phyloP scores from a whole-genome alignment of 2,888 invertebrate genomes.

The Oscheius sp. region DNA sequence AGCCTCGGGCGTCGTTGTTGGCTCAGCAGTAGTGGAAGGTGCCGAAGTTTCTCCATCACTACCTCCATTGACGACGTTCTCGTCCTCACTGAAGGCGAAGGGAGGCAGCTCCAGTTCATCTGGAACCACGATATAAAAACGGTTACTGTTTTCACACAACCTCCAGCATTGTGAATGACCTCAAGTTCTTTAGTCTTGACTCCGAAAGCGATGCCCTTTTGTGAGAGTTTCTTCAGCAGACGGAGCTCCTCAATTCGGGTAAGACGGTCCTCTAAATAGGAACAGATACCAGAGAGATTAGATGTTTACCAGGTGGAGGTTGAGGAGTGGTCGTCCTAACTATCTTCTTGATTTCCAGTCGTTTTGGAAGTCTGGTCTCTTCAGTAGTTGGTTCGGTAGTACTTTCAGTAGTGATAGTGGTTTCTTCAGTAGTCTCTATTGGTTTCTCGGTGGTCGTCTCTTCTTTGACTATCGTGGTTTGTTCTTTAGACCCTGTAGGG shows the following conservation, averaged over 20 bases:
- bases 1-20: background rate
- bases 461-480: background rate
- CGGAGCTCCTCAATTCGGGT: slow-evolving; percentile 18
- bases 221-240: slow-evolving; percentile 19
- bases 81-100: slow-evolving; percentile 34
- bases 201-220: slow-evolving; percentile 30
- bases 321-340: slow-evolving; percentile 15
- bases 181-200: slow-evolving; percentile 28
- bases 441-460: slow-evolving; percentile 12
- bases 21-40: background rate
- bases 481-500: background rate
- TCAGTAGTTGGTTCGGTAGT: slow-evolving; percentile 2
- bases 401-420: background rate
- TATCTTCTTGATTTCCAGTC: slow-evolving; percentile 17
- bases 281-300: no score
- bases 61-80: slow-evolving; percentile 14
- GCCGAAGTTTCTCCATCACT: background rate
- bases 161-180: slow-evolving; percentile 18
- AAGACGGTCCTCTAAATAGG: slow-evolving; percentile 19
- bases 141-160: background rate
- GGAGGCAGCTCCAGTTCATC: slow-evolving; percentile 29
- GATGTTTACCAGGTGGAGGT: background rate
- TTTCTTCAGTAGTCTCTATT: slow-evolving; percentile 1
- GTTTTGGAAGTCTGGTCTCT: background rate
- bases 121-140: background rate